Conservation (phyloP, 2,797 vertebrate genomes). For the Pampus argenteus region DNA sequence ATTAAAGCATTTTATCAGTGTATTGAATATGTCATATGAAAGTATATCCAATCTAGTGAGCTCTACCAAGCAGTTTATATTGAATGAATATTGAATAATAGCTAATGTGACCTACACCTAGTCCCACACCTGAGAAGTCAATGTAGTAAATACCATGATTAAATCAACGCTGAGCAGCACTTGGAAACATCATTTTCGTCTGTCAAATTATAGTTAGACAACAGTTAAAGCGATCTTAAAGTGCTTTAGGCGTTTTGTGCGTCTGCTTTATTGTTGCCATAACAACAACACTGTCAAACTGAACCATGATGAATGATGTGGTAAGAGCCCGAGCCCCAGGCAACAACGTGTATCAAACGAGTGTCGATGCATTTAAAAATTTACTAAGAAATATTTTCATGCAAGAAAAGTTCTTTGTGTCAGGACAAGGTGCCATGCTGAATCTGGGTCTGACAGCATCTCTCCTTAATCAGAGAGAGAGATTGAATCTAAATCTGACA, state of each 20-base stretch:
- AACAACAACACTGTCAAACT: not conserved
- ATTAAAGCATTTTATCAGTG: slow-evolving; percentile 56
- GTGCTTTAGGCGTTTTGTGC: not conserved
- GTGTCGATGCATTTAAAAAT: not conserved
- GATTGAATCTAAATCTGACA: not conserved
- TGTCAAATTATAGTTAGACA: not conserved
- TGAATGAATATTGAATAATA: slow-evolving; percentile 46
- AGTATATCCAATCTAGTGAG: slow-evolving; percentile 34
- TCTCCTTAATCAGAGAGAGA: not conserved
- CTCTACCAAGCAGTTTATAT: slow-evolving; percentile 37
- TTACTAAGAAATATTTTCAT: not conserved
- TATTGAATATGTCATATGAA: slow-evolving; percentile 56
- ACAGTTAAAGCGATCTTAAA: not conserved
- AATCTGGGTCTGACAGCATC: not conserved
- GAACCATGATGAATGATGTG: not conserved
- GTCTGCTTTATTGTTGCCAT: not conserved
- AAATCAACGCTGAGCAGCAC: slow-evolving; percentile 29
- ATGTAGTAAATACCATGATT: slow-evolving; percentile 26
- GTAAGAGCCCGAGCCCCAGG: not conserved
- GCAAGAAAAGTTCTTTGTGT: not conserved
- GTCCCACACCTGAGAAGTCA: slow-evolving; percentile 15
- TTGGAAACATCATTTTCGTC: not conserved
- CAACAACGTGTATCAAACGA: not conserved
- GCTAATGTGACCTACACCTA: slow-evolving; percentile 32
- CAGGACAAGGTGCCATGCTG: not conserved